These are phyloP conservation scores for Hippocampus guttulatus DNA, from an alignment of 2,113 vertebrate species.

Conservation along the genomic window DNA sequence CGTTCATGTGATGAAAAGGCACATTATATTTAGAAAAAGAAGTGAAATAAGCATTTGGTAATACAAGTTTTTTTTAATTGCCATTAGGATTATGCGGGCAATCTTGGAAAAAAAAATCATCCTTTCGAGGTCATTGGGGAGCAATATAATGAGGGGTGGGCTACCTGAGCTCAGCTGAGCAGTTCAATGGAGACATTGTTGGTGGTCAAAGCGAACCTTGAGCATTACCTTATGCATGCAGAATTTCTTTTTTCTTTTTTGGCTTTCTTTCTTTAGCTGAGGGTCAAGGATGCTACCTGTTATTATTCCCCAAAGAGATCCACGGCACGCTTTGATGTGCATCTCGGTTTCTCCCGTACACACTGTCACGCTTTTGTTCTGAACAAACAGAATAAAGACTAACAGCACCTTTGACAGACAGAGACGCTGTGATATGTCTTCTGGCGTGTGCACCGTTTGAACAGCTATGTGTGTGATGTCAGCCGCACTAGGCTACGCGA, in stretches of 20 bases:
- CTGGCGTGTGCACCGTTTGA: background rate
- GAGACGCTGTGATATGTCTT: background rate
- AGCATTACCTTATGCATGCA: conserved; percentile 34
- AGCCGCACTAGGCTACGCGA: background rate
- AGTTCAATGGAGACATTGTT: background rate
- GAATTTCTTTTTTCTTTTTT: conserved; percentile 32
- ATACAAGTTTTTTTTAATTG: too few species aligned
- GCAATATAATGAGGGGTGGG: conserved; percentile 26
- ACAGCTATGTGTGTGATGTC: background rate
- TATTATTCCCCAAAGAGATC: conserved; percentile 42
- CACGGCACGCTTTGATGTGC: conserved; percentile 49
- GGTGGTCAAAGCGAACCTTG: conserved; percentile 56
- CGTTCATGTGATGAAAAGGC: too few species aligned
- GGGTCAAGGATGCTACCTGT: conserved; percentile 44
- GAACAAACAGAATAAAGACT: background rate
- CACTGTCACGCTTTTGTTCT: conserved; percentile 19
- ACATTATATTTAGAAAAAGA: too few species aligned
- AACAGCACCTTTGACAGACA: conserved; percentile 1
- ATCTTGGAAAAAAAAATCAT: background rate
- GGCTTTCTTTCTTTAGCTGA: conserved; percentile 7
- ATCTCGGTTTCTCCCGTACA: conserved; percentile 16
- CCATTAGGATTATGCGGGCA: too few species aligned
- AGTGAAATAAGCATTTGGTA: too few species aligned
- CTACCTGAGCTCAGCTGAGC: conserved; percentile 28
- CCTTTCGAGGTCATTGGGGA: conserved; percentile 30